A percentile compares a stretch with the other conserved stretches of the same genome.
Conservation (phyloP, 2,113 vertebrate genomes). For the Albula glossodonta region DNA sequence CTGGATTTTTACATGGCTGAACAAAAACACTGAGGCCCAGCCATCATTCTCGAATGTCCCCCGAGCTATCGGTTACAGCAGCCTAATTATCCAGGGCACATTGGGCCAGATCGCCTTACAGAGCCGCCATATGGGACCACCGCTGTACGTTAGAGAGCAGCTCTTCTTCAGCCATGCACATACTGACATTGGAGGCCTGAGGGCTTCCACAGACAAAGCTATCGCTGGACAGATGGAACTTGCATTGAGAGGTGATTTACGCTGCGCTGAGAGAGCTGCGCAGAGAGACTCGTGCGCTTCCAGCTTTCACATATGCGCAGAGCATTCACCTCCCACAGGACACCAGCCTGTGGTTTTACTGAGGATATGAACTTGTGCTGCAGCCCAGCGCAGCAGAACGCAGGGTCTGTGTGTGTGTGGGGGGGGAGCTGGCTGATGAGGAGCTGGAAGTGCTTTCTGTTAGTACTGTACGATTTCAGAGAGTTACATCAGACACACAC, state of each 20-base stretch:
- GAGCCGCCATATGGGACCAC: neutral
- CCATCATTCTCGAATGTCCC: neutral
- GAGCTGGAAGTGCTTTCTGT: too few relatives aligned
- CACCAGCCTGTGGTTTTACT: neutral
- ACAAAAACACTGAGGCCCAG: neutral
- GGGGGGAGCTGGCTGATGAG: too few relatives aligned
- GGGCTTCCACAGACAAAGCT: neutral
- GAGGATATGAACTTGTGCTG: neutral
- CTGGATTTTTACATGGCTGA: neutral
- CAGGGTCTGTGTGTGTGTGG: neutral
- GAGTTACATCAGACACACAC: too few relatives aligned
- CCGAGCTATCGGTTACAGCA: neutral
- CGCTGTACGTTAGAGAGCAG: neutral
- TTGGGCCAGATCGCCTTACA: neutral
- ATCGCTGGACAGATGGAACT: neutral
- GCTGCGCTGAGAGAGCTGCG: neutral
- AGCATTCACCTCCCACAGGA: neutral
- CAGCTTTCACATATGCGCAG: neutral
- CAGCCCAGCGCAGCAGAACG: neutral
- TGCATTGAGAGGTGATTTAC: neutral
- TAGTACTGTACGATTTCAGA: too few relatives aligned
- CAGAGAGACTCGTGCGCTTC: neutral
- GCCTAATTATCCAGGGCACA: neutral
- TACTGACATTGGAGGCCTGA: neutral
- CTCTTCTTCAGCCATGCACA: neutral